Percentiles rank a stretch among this genome's conserved stretches.
Evolutionary conservation across 2,797 vertebrate genomes (phyloP).

Genomic region (Pampus argenteus): DNA sequence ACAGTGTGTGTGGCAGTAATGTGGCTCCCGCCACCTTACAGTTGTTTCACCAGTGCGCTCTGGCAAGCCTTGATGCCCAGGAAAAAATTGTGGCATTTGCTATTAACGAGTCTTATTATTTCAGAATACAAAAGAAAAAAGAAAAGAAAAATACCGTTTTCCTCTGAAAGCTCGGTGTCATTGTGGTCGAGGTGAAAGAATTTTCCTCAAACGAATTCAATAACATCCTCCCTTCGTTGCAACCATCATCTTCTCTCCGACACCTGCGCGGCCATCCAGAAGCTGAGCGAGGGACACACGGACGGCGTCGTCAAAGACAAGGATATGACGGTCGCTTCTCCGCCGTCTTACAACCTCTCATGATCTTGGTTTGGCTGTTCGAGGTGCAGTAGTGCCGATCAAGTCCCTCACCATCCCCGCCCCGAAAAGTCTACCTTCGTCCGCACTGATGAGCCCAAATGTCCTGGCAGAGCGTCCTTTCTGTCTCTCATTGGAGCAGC

Average conservation of each 20-base stretch:
- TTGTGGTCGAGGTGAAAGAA: conserved; percentile 51
- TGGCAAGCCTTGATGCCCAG: conserved; percentile 56
- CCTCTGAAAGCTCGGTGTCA: conserved; percentile 60
- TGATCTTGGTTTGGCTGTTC: conserved; percentile 60
- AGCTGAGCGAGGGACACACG: conserved; percentile 68
- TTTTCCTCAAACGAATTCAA: conserved; percentile 62
- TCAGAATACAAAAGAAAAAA: conserved; percentile 48
- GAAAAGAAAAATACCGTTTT: conserved; percentile 68
- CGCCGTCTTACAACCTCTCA: conserved; percentile 72
- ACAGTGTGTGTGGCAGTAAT: conserved; percentile 69
- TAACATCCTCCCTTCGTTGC: conserved; percentile 68
- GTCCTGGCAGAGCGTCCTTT: conserved; percentile 79
- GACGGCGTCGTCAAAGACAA: conserved; percentile 80
- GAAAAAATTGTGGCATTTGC: conserved; percentile 61
- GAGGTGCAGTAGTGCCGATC: conserved; percentile 65
- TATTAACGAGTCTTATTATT: conserved; percentile 58
- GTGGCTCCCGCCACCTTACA: conserved; percentile 73
- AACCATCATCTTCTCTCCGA: conserved; percentile 79
- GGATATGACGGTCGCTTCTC: conserved; percentile 74
- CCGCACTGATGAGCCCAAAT: conserved; percentile 73
- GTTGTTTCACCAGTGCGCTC: conserved; percentile 61
- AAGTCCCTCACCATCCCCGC: conserved; percentile 80
- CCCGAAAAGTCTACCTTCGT: conserved; percentile 72
- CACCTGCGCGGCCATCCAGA: conserved; percentile 79
- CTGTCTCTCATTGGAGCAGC: conserved; percentile 69